Percentiles rank a stretch among this genome's conserved stretches.
Evolutionary conservation across 2,888 invertebrate species (phyloP).

Genomic region (Polyommatus icarus): DNA sequence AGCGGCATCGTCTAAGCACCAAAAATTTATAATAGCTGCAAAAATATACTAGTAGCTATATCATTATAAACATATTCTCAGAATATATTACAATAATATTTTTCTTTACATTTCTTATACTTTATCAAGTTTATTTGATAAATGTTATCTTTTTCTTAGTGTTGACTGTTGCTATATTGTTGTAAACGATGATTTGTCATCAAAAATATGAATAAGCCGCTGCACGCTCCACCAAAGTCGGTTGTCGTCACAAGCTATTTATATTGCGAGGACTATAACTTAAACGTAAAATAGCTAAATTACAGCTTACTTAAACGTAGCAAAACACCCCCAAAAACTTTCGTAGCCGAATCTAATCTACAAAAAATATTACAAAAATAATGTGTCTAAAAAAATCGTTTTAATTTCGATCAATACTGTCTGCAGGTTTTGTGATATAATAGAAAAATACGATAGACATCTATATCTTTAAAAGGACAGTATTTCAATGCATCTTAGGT

Average conservation of each 20-base stretch:
- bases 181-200: not conserved
- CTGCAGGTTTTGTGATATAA: not conserved
- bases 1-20: not conserved
- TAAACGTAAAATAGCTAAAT: conserved; percentile 13
- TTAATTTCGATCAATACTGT: conserved; percentile 10
- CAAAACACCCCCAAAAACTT: not conserved
- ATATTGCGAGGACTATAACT: conserved; percentile 25
- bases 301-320: not conserved
- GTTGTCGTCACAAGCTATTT: not conserved
- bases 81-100: conserved; percentile 7
- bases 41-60: not conserved
- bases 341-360: not conserved
- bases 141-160: not conserved
- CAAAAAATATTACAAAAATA: not conserved
- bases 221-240: not conserved
- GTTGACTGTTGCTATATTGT: not conserved
- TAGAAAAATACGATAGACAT: not conserved
- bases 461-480: not conserved
- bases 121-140: not conserved
- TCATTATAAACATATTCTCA: conserved; percentile 11
- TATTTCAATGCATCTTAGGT: not conserved
- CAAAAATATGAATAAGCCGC: not conserved
- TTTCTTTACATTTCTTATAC: not conserved
- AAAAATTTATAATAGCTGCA: not conserved
- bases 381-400: not conserved